A percentile compares a stretch with the other conserved stretches of the same genome.
These are phyloP conservation scores for Arenaria interpres DNA, from an alignment of 2,113 vertebrate species.

Conservation along the genomic window DNA sequence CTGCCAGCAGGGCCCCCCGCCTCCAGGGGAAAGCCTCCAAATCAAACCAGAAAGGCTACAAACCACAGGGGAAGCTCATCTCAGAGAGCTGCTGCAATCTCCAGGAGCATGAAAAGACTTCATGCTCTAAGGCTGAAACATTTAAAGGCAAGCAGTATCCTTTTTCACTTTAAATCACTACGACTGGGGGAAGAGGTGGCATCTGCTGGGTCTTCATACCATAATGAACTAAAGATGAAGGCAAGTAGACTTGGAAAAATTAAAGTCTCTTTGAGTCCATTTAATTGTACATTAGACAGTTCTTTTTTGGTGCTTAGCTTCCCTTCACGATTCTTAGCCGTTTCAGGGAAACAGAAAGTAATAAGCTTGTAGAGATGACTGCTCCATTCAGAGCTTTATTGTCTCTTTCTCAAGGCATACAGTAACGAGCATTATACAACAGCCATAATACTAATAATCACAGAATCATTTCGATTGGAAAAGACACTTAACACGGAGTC, in stretches of 20 bases:
- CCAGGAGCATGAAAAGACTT: not conserved
- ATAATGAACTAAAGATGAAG: not conserved
- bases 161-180: not conserved
- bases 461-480: not conserved
- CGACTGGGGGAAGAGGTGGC: not conserved
- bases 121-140: rapidly evolving
- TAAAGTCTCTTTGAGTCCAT: not conserved
- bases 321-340: not conserved
- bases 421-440: not conserved
- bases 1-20: not conserved
- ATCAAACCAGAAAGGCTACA: not conserved
- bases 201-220: not conserved
- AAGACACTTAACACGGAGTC: not conserved
- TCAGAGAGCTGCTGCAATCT: not conserved
- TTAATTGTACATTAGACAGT: not conserved
- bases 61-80: not conserved
- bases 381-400: not conserved
- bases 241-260: not conserved
- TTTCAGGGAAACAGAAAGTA: not conserved
- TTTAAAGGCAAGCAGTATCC: not conserved
- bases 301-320: not conserved
- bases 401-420: not conserved
- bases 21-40: not conserved
- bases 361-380: not conserved
- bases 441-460: not conserved